These are phyloP conservation scores for Ladona fulva DNA, from an alignment of 1,140 invertebrate genomes.

Conservation along the genomic window DNA sequence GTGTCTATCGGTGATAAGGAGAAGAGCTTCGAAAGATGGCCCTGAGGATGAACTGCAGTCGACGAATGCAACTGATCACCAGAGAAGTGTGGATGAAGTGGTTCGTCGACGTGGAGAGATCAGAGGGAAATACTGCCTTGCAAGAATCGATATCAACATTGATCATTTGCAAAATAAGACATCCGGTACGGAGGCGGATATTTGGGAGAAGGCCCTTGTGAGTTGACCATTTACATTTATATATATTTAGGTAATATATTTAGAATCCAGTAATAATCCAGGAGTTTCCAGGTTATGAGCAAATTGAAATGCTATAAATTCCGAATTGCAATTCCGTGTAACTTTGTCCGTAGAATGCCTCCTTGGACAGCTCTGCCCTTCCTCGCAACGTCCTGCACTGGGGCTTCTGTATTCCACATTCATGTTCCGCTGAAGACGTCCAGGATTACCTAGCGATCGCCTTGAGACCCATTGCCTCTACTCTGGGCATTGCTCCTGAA, in stretches of 20 bases:
- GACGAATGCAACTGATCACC: neutral
- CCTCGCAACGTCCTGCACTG: constrained; percentile 39
- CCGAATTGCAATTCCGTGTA: no score
- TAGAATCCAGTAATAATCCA: no score
- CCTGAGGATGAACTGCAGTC: constrained; percentile 30
- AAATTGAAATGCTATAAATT: no score
- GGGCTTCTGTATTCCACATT: constrained; percentile 44
- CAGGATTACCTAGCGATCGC: constrained; percentile 22
- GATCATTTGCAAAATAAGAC: neutral
- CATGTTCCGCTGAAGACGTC: constrained; percentile 42
- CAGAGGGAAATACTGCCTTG: constrained; percentile 31
- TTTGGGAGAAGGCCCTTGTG: neutral
- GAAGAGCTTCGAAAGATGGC: constrained; percentile 28
- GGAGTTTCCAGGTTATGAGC: no score
- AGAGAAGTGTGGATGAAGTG: neutral
- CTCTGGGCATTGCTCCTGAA: neutral
- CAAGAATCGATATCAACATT: constrained; percentile 23
- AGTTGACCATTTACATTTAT: neutral
- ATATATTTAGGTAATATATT: no score
- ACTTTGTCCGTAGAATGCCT: neutral
- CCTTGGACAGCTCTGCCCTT: neutral
- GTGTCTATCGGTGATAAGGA: constrained; percentile 31
- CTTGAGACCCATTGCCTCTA: neutral
- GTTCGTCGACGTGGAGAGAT: constrained; percentile 18
- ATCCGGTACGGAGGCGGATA: neutral